Evolutionary conservation across 2,113 vertebrate species (phyloP), one percentile per base, ranked within the genome.

Genomic region (Kryptolebias marmoratus): DNA sequence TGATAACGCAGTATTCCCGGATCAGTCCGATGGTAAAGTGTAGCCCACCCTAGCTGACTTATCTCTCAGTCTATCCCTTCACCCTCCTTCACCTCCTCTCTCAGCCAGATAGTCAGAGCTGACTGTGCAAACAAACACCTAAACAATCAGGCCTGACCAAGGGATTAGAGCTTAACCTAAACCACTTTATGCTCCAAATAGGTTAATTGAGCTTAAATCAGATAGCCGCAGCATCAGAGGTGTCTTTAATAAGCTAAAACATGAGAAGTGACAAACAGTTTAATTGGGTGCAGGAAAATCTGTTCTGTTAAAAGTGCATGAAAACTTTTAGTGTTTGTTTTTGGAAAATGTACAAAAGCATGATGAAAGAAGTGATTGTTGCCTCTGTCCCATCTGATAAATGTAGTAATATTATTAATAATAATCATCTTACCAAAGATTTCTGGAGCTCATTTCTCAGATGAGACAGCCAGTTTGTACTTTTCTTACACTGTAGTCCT

Each of bases 11-110:
- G 92, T 96, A 94, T 96, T 97, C 95, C 95, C 95, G 94, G 97
- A 98, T 94, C 94, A 97, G 85, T 94, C 96, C 92, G 96, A 99
- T 95, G 98, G 97, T 99, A 99, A 98, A 93, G 90, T 94, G 95
- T 94, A 95, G 91, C 91, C 92, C 93, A 96, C 95, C 90, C 90
- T 88, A 75, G 91, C 90, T 90, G 86, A 93, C 88, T 83, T 92
- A 73, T 93, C 87, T 90, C 86, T 90, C 88, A 90, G 82, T 90
- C 90, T 91, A 57, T 91, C 84, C 88, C 88, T 88, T 90, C 89
- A 88, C 87, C 82, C 76, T 72, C 88, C 82, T 91, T 90, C 87
- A 89, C 88, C 71, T 88, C 82, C 79, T 90, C 75, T 90, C 76
- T 90, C 60, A 83, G 83, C 86, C 72, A 84, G 86, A 89, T 80